phyloP scores from a whole-genome alignment of 2,888 invertebrate species.

The Caenorhabditis sinica region DNA sequence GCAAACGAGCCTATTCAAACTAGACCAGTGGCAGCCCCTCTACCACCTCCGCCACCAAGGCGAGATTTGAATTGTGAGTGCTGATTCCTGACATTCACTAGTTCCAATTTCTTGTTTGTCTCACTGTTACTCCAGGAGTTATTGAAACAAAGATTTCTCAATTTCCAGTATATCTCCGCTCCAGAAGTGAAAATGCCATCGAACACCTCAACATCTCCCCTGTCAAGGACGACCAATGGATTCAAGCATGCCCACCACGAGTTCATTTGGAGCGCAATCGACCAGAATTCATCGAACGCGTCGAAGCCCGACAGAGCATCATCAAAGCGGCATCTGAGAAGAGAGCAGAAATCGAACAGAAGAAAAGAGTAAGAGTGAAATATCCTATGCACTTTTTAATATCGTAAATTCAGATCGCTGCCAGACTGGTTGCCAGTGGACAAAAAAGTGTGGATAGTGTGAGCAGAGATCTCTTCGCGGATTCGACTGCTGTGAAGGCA shows the following conservation, averaged over 20 bases:
- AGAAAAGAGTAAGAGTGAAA: constrained; percentile 49
- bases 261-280: constrained; percentile 58
- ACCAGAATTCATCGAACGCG: constrained; percentile 58
- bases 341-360: constrained; percentile 54
- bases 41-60: neutral
- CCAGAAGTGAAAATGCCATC: constrained; percentile 46
- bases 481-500: constrained; percentile 50
- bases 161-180: constrained; percentile 17
- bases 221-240: constrained; percentile 58
- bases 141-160: neutral
- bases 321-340: constrained; percentile 51
- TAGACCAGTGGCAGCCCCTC: neutral
- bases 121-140: neutral
- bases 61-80: constrained; percentile 23
- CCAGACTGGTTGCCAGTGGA: constrained; percentile 58
- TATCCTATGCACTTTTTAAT: neutral
- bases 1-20: neutral
- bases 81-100: neutral
- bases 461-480: constrained; percentile 51
- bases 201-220: constrained; percentile 62
- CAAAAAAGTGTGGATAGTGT: constrained; percentile 52
- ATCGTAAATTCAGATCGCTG: constrained; percentile 38
- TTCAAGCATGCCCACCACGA: constrained; percentile 50
- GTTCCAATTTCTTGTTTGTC: too few relatives aligned
- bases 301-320: constrained; percentile 59